Evolutionary conservation across 2,797 vertebrate genomes (phyloP).

Genomic region (Melanotaenia pygmaea): DNA sequence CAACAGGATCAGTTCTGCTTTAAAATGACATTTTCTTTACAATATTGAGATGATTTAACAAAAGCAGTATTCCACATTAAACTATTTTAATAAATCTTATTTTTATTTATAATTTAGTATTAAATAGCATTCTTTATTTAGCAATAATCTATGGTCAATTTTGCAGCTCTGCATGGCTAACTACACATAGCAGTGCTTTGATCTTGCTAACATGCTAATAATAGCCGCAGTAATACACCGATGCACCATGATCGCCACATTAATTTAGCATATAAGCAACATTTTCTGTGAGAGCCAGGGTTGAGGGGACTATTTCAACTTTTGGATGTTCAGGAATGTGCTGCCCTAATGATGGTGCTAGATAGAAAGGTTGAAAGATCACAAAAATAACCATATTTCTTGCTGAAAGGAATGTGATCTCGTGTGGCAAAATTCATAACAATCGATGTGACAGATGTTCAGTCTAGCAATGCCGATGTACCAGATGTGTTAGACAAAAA

Average conservation of each 20-base stretch:
- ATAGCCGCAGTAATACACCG: background rate
- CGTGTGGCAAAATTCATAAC: background rate
- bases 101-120: background rate
- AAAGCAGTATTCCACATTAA: background rate
- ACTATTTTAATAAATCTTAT: background rate
- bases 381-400: background rate
- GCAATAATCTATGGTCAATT: background rate
- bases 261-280: conserved; percentile 1
- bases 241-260: conserved; percentile 6
- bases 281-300: background rate
- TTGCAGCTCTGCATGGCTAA: background rate
- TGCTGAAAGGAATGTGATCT: background rate
- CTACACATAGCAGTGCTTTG: conserved; percentile 4
- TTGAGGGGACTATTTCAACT: background rate
- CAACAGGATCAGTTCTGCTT: conserved; percentile 24
- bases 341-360: background rate
- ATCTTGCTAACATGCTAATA: conserved; percentile 10
- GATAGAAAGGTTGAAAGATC: background rate
- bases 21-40: conserved; percentile 29
- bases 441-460: background rate
- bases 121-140: conserved; percentile 9
- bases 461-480: background rate
- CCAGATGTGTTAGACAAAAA: background rate
- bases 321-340: background rate
- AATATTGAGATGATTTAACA: conserved; percentile 4